Base-by-base conservation (phyloP, 2,113 vertebrate genomes). In the Burhinus oedicnemus region DNA sequence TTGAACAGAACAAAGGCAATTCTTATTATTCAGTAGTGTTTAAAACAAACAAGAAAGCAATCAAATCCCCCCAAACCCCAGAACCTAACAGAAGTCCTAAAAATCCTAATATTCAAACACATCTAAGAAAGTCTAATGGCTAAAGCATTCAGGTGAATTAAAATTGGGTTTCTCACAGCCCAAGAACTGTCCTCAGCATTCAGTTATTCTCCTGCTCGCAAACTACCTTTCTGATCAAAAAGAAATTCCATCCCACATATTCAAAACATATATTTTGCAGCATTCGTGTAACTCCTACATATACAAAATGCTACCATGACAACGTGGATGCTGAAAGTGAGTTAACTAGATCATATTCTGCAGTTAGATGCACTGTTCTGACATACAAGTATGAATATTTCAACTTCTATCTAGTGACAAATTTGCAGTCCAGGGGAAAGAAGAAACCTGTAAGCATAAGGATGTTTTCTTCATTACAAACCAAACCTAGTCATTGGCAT, bases 281-380 rank as follows among this genome's bases (percentile, higher is more conserved):
- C 25, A n/a, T 61, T 88, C 44, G 17, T 34, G 14, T 25, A 52
- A 68, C 83, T 90, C 85, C 94, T 61, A 30, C 30, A 0, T 17
- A 30, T 15, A 72, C 44, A 51, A 79, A 88, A 80, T 32, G 62
- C 90, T 94, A 44, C 82, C 92, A 90, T 90, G 86, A 92, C 96
- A 90, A 90, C 30, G 0, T 57, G 38, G 79, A 77, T 77, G 45
- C 71, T 81, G 25, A 11, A 75, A 90, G 21, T 6, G 30, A 79
- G 54, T 40, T 49, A 83, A 72, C 54, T 60, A 79, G n/a, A 79
- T 47, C 60, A 55, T n/a, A 57, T 12, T 66, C 60, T 70, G n/a
- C 81, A 82, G 49, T 23, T 17, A 11, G 32, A 44, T 19, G 12
- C 34, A 30, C 65, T 47, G 36, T 20, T n/a, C 72, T 55, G 42